phyloP scores from a whole-genome alignment of 2,113 vertebrate genomes.

The Marmota monax region DNA sequence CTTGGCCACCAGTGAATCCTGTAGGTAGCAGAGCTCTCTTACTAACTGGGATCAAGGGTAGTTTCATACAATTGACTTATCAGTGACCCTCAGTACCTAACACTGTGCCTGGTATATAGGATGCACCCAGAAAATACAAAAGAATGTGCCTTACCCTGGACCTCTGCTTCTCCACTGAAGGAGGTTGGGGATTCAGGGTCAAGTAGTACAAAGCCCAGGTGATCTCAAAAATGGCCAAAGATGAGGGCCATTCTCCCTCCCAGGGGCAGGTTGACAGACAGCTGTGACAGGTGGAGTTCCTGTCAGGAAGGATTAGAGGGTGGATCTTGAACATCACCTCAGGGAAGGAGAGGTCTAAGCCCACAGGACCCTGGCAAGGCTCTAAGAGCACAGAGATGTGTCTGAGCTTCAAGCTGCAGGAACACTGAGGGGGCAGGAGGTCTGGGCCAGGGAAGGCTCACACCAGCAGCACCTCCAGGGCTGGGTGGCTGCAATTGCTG shows the following conservation, averaged over 20 bases:
- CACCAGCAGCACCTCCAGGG: background rate
- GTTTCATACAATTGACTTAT: background rate
- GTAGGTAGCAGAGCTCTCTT: background rate
- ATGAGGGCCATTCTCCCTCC: background rate
- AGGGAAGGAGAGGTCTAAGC: background rate
- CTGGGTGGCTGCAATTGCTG: background rate
- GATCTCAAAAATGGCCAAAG: background rate
- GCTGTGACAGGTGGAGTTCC: background rate
- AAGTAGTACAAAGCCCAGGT: background rate
- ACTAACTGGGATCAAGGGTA: background rate
- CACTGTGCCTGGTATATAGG: background rate
- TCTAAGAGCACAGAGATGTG: background rate
- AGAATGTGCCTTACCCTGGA: background rate
- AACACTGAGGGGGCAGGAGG: rapidly evolving
- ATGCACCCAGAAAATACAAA: background rate
- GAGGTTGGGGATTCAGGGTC: background rate
- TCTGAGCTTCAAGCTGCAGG: background rate
- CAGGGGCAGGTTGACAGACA: background rate
- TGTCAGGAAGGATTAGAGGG: background rate
- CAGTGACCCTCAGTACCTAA: background rate
- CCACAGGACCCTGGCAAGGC: slow-evolving; percentile 22
- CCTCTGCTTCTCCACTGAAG: background rate
- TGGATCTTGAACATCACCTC: background rate
- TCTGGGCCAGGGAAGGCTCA: background rate
- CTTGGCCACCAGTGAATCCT: background rate